Conservation (phyloP, 1,140 invertebrate genomes). For the Carcinoscorpius rotundicauda region DNA sequence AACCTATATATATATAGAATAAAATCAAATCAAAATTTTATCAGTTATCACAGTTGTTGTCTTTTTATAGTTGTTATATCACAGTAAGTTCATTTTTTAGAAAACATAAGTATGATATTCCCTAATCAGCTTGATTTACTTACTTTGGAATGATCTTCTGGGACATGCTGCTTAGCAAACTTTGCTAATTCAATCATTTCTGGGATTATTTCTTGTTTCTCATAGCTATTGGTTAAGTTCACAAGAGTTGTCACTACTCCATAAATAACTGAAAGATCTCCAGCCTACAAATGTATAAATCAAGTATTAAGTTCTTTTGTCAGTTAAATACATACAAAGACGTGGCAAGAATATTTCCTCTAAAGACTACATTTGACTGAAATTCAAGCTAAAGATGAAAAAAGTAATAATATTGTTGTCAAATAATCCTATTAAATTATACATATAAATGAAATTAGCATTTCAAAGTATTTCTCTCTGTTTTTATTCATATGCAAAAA, state of each 20-base stretch:
- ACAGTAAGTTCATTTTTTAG: too few relatives aligned
- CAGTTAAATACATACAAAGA: conserved; percentile 2
- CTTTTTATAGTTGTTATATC: too few relatives aligned
- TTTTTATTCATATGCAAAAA: too few relatives aligned
- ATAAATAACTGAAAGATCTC: conserved; percentile 74
- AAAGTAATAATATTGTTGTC: too few relatives aligned
- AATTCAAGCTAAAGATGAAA: neutral
- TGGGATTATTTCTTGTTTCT: conserved; percentile 92
- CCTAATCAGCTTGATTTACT: neutral
- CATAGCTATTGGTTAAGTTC: conserved; percentile 95
- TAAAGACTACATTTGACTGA: neutral
- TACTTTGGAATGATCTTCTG: conserved; percentile 78
- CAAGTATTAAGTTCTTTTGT: too few relatives aligned
- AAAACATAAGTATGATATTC: too few relatives aligned
- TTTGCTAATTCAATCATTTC: conserved; percentile 97
- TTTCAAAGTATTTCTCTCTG: too few relatives aligned
- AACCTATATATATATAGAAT: too few relatives aligned
- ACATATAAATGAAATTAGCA: too few relatives aligned
- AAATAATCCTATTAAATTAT: too few relatives aligned
- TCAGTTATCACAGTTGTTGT: too few relatives aligned
- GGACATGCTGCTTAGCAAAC: conserved; percentile 98
- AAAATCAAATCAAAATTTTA: too few relatives aligned
- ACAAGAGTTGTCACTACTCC: conserved; percentile 90
- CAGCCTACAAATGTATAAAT: conserved; percentile 31
- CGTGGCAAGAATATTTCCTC: neutral